phyloP scores from a whole-genome alignment of 2,797 vertebrate genomes.

The Huso huso region DNA sequence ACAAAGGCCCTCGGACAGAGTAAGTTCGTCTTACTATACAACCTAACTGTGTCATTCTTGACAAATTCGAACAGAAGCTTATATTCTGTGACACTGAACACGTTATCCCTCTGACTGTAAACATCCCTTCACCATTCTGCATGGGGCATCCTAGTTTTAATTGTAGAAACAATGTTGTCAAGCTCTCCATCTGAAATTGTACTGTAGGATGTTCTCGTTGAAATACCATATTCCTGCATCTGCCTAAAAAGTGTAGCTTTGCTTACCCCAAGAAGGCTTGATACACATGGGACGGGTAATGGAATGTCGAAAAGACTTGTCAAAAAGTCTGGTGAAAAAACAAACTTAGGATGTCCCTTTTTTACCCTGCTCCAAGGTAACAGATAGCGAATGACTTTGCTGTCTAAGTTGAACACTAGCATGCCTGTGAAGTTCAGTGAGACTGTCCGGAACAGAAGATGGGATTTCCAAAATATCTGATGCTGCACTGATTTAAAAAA shows the following conservation, averaged over 20 bases:
- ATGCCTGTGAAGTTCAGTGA: slow-evolving; percentile 2
- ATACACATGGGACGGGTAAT: slow-evolving; percentile 13
- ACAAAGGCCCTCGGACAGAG: slow-evolving; percentile 8
- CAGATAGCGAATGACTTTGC: not conserved
- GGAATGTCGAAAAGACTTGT: slow-evolving; percentile 9
- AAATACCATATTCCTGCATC: slow-evolving; percentile 12
- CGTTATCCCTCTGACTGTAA: slow-evolving; percentile 8
- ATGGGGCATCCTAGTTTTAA: not conserved
- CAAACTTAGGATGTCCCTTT: slow-evolving; percentile 1
- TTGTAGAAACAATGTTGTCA: slow-evolving; percentile 3
- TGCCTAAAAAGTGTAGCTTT: slow-evolving; percentile 16
- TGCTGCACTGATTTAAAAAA: not conserved
- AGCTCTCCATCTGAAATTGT: slow-evolving; percentile 12
- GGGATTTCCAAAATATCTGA: slow-evolving; percentile 5
- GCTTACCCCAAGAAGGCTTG: slow-evolving; percentile 16
- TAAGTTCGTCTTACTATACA: slow-evolving; percentile 14
- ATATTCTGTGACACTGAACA: slow-evolving; percentile 10
- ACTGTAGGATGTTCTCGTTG: slow-evolving; percentile 11
- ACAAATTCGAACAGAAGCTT: slow-evolving; percentile 5
- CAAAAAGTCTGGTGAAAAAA: slow-evolving; percentile 8
- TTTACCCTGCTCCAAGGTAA: not conserved
- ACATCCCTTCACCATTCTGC: slow-evolving; percentile 14
- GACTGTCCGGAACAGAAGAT: not conserved
- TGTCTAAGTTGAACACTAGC: not conserved
- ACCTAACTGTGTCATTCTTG: slow-evolving; percentile 9